Evolutionary conservation across 92 coral and sea anemone species (phyloP).

Genomic region (Parazoanthus darwini): DNA sequence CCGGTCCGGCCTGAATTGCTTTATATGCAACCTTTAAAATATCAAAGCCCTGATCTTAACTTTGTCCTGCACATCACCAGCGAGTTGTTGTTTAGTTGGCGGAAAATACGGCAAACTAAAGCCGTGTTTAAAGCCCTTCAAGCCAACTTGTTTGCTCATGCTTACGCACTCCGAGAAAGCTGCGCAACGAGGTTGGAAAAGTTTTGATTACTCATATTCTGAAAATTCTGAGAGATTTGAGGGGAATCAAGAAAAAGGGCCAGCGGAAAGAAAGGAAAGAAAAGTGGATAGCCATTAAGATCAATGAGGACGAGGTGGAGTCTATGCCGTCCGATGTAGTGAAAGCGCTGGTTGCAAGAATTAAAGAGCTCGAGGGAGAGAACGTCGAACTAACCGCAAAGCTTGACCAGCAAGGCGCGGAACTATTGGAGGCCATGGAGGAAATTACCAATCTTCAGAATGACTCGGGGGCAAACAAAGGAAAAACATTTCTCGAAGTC

Average conservation of each 20-base stretch:
- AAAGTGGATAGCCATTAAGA: neutral
- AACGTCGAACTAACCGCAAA: constrained; percentile 1
- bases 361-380: constrained; percentile 3
- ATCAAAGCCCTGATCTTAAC: neutral
- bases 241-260: neutral
- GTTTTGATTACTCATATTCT: neutral
- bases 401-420: constrained; percentile 6
- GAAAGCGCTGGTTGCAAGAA: neutral
- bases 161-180: constrained; percentile 20
- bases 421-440: constrained; percentile 17
- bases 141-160: constrained; percentile 5
- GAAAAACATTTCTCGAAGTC: neutral
- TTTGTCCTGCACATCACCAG: neutral
- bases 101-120: constrained; percentile 1
- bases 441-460: neutral
- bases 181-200: neutral
- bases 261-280: neutral
- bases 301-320: constrained; percentile 15
- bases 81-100: constrained; percentile 23
- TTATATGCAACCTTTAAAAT: neutral
- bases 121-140: constrained; percentile 18
- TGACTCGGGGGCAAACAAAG: neutral
- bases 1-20: constrained; percentile 4
- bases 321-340: neutral
- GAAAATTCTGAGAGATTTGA: neutral